Percentiles rank a stretch among this genome's conserved stretches.
These are phyloP conservation scores for Tetrapedia diversipes DNA, from an alignment of 2,888 invertebrate genomes.

Conservation along the genomic window DNA sequence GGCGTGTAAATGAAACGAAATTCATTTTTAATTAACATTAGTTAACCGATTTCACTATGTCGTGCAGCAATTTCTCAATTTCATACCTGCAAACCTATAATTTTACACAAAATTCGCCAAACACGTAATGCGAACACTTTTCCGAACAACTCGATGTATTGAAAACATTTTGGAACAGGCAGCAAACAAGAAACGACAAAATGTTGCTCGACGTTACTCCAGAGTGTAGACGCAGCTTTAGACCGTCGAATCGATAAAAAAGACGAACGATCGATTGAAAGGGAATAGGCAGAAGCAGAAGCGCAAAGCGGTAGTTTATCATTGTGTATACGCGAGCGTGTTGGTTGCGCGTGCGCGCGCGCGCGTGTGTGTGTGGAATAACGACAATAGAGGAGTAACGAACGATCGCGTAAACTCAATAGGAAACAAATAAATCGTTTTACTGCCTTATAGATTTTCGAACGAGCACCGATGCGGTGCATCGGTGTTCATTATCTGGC, in stretches of 20 bases:
- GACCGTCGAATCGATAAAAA: not conserved
- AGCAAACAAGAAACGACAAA: not conserved
- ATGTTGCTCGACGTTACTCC: no score
- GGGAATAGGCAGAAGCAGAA: conserved; percentile 2
- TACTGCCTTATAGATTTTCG: conserved; percentile 34
- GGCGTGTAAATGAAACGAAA: no score
- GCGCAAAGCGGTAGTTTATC: not conserved
- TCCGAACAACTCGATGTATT: no score
- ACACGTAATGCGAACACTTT: no score
- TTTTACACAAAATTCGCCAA: no score
- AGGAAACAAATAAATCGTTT: conserved; percentile 40
- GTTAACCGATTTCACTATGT: no score
- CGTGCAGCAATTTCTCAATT: no score
- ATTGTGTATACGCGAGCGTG: not conserved
- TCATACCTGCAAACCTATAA: no score
- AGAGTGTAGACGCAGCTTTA: no score
- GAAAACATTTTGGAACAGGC: no score
- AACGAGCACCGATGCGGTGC: conserved; percentile 14
- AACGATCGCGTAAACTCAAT: conserved; percentile 35
- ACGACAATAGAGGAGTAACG: conserved; percentile 19
- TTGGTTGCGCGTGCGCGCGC: no score
- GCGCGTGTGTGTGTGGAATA: not conserved
- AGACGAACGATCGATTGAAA: not conserved
- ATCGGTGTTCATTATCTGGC: conserved; percentile 45
- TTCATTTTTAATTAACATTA: no score